Base-by-base conservation (phyloP, 2,888 invertebrate species). In the Lumbricus terrestris region DNA sequence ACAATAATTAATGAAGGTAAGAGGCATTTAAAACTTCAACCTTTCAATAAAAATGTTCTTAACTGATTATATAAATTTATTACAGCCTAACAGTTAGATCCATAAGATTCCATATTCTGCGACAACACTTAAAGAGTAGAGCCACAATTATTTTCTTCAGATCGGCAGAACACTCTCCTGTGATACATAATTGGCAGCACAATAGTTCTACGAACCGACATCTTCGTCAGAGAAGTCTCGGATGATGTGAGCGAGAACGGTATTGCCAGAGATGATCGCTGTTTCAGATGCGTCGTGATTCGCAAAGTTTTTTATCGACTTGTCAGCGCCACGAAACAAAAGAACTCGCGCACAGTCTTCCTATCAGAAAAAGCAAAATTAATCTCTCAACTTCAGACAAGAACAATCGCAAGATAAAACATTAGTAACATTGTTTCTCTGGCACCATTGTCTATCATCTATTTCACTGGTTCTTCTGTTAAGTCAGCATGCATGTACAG, bases 211-310 rank as follows among this genome's bases (percentile, higher is more conserved):
- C 89, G 6, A 23, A 90, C 90, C 89, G 42, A 83, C 82, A 96
- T 99, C 97, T 92, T 97, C 97, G 29, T 97, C 96, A 95, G 97
- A 97, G 95, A 98, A 98, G 94, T 97, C 97, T 95, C 98, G 97
- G 95, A 99, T 99, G 92, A 99, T 97, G 95, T 99, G 98, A 69
- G 99, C 98, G 91, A 99, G 96, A 94, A 97, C 97, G 96, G 98
- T 96, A 95, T 98, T 98, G 92, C 98, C 98, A 92, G 99, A 98
- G 94, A 99, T 98, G 92, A 99, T 98, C 91, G 99, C 99, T 92
- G 98, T 98, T 96, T 99, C 99, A 96, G 98, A 98, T 88, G 99
- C 98, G 90, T 98, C 98, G 96, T 99, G 99, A 95, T 98, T 98
- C 94, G 98, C 98, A 95, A 97, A 98, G 96, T 99, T 99, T 91